phyloP scores from a whole-genome alignment of 2,797 vertebrate species.

The Garrulus glandarius region DNA sequence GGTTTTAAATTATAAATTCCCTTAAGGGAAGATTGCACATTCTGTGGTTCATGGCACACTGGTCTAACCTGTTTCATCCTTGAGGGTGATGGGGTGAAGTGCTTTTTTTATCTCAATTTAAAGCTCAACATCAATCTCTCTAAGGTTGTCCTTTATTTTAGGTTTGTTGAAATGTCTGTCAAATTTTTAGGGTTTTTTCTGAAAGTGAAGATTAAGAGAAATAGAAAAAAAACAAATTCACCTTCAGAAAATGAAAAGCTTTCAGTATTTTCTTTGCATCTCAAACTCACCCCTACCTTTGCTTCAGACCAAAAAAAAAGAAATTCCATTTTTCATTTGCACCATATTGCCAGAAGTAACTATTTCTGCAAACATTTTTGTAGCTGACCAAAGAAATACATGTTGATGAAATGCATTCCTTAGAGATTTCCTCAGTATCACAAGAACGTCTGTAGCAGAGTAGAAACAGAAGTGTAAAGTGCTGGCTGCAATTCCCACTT shows the following conservation, averaged over 20 bases:
- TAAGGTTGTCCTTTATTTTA: not conserved
- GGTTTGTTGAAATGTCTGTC: not conserved
- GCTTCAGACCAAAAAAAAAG: not conserved
- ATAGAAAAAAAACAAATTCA: not conserved
- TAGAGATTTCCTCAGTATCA: not conserved
- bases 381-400: not conserved
- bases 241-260: not conserved
- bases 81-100: not conserved
- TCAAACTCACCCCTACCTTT: not conserved
- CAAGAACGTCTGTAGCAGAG: not conserved
- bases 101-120: not conserved
- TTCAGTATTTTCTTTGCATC: not conserved
- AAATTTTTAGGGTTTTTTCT: not conserved
- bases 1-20: not conserved
- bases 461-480: conserved; percentile 1
- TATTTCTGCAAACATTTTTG: not conserved
- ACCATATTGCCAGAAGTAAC: not conserved
- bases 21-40: not conserved
- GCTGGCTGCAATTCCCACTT: not conserved
- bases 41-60: not conserved
- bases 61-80: not conserved
- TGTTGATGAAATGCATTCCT: not conserved
- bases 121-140: not conserved
- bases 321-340: not conserved
- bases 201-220: not conserved